Base-by-base conservation (phyloP, 1,140 invertebrate genomes). In the Anastrepha ludens region DNA sequence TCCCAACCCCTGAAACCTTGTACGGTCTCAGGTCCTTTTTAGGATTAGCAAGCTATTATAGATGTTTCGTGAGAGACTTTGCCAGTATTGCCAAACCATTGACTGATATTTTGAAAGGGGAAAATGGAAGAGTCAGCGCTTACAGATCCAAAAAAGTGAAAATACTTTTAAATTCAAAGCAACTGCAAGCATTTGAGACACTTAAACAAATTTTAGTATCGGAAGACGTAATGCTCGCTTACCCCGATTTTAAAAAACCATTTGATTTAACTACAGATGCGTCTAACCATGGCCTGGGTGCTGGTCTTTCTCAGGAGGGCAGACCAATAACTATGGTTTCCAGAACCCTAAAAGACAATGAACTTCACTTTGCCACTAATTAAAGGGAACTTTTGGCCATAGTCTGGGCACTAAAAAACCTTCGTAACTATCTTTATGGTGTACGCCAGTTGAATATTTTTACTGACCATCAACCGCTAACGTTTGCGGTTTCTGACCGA, bases 321-420 rank as follows among this genome's bases (percentile, higher is more conserved):
- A 88, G 89, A 58, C 91, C 91, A 5, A 86, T 90, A 13, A 90
- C 89, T n/a, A 93, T 92, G 88, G 90, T 90, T 5, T 92, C 91
- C 85, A 88, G 90, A 86, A 93, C 89, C 13, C 88, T 94, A 13
- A 93, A 88, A 13, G 55, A 85, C 6, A 59, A 50, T n/a, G 85
- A 86, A 17, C 59, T 59, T 47, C 44, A 87, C 65, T 67, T 60
- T 60, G 85, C 55, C 2, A 86, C 91, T 9, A 93, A 91, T 11
- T 93, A 94, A 90, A 93, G 93, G 88, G 94, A 95, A 92, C 89
- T 94, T 64, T 88, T 95, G 15, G 94, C 94, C 1, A 93, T 95
- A 6, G 90, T 95, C 0, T 94, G 93, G 92, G 93, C 92, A 3
- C 89, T 94, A 4, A 92, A 94, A 88, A 89, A 94, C 58, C 94